Evolutionary conservation across 2,797 vertebrate genomes (phyloP).

Genomic region (Silurus lanzhouensis): DNA sequence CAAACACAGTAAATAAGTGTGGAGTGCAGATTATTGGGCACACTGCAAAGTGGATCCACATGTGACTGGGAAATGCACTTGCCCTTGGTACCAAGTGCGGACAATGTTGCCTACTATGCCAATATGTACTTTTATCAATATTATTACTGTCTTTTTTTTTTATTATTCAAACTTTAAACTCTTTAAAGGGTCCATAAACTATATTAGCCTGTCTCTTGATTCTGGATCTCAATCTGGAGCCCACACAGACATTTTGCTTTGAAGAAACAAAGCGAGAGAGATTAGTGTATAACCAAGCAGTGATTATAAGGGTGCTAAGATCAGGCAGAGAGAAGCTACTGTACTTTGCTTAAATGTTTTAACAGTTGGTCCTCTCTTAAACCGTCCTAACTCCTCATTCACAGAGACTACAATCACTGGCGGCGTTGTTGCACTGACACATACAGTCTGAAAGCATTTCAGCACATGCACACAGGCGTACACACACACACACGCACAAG

Average conservation of each 20-base stretch:
- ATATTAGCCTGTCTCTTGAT: neutral
- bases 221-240: conserved; percentile 4
- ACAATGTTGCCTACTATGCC: neutral
- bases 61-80: conserved; percentile 21
- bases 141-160: too few relatives aligned
- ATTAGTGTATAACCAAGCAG: conserved; percentile 6
- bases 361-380: neutral
- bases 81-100: neutral
- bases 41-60: conserved; percentile 13
- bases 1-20: conserved; percentile 7
- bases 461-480: conserved; percentile 14
- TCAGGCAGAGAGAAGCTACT: neutral
- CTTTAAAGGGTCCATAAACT: neutral
- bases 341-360: conserved; percentile 24
- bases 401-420: conserved; percentile 57
- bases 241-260: conserved; percentile 13
- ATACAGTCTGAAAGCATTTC: conserved; percentile 25
- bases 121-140: neutral
- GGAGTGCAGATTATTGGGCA: conserved; percentile 4
- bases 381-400: conserved; percentile 43
- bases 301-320: neutral
- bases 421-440: conserved; percentile 55
- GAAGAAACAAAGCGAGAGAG: neutral
- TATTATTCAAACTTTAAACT: neutral
- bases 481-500: conserved; percentile 8